Conservation (phyloP, 2,797 vertebrate genomes). For the Alosa sapidissima region DNA sequence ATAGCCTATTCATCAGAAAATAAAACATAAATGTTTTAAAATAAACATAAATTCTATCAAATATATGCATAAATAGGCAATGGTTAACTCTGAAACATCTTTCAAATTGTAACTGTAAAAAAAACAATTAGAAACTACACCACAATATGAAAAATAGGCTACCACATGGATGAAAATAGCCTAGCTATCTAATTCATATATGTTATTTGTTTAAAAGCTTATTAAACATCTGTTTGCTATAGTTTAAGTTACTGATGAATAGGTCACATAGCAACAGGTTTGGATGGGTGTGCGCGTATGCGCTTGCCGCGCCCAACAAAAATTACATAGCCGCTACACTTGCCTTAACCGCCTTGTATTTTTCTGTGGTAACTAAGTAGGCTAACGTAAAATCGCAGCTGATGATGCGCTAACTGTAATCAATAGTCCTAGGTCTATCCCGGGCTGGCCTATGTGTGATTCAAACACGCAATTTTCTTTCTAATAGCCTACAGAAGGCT, state of each 20-base stretch:
- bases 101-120: no score
- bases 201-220: background rate
- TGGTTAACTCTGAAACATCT: no score
- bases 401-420: no score
- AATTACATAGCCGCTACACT: background rate
- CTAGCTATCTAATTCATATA: background rate
- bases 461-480: background rate
- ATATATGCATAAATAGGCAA: background rate
- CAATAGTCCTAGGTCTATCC: no score
- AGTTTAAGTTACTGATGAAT: background rate
- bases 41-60: background rate
- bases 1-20: background rate
- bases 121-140: no score
- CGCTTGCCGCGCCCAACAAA: background rate
- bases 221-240: background rate
- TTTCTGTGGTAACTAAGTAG: no score
- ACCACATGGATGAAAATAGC: background rate
- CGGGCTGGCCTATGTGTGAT: background rate
- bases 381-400: background rate
- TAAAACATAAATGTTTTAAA: background rate
- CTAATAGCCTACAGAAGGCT: background rate
- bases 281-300: background rate
- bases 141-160: background rate
- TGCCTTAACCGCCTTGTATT: background rate
- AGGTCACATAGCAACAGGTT: background rate